Conservation (phyloP, 2,797 vertebrate species). For the Macrochelys suwanniensis region DNA sequence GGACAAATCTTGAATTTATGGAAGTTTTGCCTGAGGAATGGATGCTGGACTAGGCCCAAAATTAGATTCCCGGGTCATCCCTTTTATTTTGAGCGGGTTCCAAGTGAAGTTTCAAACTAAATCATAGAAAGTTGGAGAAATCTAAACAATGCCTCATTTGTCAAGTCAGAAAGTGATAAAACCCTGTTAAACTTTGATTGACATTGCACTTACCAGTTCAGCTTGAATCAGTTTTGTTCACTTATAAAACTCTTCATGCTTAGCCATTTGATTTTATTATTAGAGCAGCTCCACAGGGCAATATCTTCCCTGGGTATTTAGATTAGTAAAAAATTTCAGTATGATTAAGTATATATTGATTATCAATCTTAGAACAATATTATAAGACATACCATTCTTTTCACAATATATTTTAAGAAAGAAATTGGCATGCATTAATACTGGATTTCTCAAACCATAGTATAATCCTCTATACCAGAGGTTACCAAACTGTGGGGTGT, state of each 20-base stretch:
- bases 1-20: neutral
- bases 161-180: neutral
- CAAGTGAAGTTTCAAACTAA: neutral
- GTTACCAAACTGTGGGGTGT: no score
- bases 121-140: neutral
- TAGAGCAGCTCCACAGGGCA: neutral
- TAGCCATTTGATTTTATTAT: slow-evolving; percentile 6
- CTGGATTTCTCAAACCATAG: no score
- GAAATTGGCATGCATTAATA: no score
- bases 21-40: neutral
- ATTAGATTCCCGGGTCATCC: neutral
- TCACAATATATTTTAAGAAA: no score
- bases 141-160: neutral
- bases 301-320: neutral
- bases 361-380: neutral
- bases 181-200: neutral
- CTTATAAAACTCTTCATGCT: neutral
- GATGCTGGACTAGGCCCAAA: neutral
- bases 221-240: neutral
- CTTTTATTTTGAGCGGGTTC: neutral
- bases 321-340: neutral
- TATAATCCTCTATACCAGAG: neutral
- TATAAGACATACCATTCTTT: neutral
- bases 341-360: neutral
- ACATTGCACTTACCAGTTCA: neutral